Base-by-base conservation (phyloP, 2,113 vertebrate genomes). In the Cyanoderma ruficeps region DNA sequence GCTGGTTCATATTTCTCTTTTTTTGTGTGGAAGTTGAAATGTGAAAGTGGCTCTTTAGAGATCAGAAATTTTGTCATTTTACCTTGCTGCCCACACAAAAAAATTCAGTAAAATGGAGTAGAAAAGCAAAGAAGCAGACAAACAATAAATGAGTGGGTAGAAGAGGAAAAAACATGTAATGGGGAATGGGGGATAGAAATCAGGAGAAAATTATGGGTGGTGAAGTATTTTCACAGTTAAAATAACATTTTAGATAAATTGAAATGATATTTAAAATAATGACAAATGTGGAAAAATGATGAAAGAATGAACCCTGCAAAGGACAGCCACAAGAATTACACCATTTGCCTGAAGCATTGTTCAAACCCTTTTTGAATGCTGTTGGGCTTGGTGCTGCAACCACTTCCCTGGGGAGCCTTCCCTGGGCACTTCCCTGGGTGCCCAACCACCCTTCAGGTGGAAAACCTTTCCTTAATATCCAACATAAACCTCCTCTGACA, bases 41-140 rank as follows among this genome's bases (percentile, higher is more conserved):
- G 49, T 74, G 50, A 90, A 93, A 93, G 46, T 17, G 44, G 52
- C 11, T 94, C 33, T 94, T 89, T 28, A 49, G 47, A 85, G 55
- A 79, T 68, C 47, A 92, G 52, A 86, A 93, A 89, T 82, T 41
- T 74, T 89, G 72, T 90, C 55, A 76, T 92, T 94, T 83, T 89
- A 67, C 20, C 85, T 92, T 77, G 27, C 90, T 93, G 61, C 67
- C 76, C 49, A 83, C 72, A 83, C 70, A 92, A 0, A 2, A 2
- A 68, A 91, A 83, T 57, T 24, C 50, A 91, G 35, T 77, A 88
- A 56, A 96, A 81, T 61, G 50, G 30, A 88, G 27, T 25, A 79
- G 63, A 89, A 94, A 87, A 87, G 55, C 84, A 87, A 94, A 63
- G 61, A 35, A 68, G 30, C 3, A 14, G 52, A 85, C 65, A 72